phyloP scores from a whole-genome alignment of 2,113 vertebrate species.

The Phodopus roborovskii region DNA sequence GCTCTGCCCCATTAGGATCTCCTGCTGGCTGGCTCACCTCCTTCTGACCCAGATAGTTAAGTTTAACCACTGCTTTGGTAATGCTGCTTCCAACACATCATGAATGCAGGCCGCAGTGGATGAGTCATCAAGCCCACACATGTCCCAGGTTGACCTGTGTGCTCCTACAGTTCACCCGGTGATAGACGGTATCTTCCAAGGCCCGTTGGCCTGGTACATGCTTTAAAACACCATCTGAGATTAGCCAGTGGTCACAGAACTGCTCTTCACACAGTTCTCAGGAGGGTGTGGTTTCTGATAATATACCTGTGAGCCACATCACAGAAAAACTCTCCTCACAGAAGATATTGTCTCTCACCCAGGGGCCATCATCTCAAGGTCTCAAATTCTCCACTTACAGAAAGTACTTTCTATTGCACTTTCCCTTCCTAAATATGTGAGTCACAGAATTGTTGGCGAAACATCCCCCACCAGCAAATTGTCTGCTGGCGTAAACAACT shows the following conservation, averaged over 20 bases:
- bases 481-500: slow-evolving; percentile 78
- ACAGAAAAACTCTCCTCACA: slow-evolving; percentile 54
- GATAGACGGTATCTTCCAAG: slow-evolving; percentile 85
- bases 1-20: slow-evolving; percentile 94
- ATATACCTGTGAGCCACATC: slow-evolving; percentile 51
- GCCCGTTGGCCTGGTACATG: slow-evolving; percentile 72
- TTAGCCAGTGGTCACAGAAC: slow-evolving; percentile 68
- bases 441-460: slow-evolving; percentile 74
- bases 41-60: slow-evolving; percentile 81
- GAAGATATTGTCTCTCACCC: slow-evolving; percentile 85
- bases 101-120: slow-evolving; percentile 87
- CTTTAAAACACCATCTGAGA: slow-evolving; percentile 70
- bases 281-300: slow-evolving; percentile 73
- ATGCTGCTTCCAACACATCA: slow-evolving; percentile 88
- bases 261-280: slow-evolving; percentile 68
- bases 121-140: slow-evolving; percentile 79
- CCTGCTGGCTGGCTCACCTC: slow-evolving; percentile 83
- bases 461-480: slow-evolving; percentile 82
- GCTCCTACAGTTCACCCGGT: slow-evolving; percentile 80
- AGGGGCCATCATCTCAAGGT: slow-evolving; percentile 71
- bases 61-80: slow-evolving; percentile 89
- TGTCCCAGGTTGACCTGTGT: slow-evolving; percentile 83
- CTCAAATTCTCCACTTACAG: slow-evolving; percentile 81
- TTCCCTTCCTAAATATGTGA: slow-evolving; percentile 74
- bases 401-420: slow-evolving; percentile 80